Percentiles rank a stretch among this genome's conserved stretches.
phyloP scores from a whole-genome alignment of 2,888 invertebrate genomes.

The Luffia ferchaultella region DNA sequence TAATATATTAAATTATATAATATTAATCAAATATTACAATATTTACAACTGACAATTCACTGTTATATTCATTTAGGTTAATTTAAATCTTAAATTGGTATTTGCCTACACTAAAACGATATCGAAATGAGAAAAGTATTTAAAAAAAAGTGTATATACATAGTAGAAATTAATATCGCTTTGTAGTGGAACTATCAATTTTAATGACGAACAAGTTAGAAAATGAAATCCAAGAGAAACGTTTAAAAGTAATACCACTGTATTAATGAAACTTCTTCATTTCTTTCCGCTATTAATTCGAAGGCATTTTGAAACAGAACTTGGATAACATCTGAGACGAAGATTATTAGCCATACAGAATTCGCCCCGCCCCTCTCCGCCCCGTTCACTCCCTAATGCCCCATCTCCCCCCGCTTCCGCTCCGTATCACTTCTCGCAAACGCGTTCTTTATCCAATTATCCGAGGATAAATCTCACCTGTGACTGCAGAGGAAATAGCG shows the following conservation, averaged over 20 bases:
- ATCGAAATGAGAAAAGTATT: neutral
- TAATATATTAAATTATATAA: too few relatives aligned
- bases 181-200: too few relatives aligned
- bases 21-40: too few relatives aligned
- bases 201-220: neutral
- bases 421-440: conserved; percentile 57
- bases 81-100: too few relatives aligned
- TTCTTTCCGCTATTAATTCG: neutral
- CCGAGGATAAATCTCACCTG: conserved; percentile 66
- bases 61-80: too few relatives aligned
- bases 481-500: conserved; percentile 55
- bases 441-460: conserved; percentile 66
- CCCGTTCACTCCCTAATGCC: too few relatives aligned
- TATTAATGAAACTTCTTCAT: neutral
- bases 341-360: conserved; percentile 31
- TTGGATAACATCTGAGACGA: neutral
- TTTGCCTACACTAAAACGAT: too few relatives aligned
- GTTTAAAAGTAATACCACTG: neutral
- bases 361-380: conserved; percentile 15
- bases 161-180: too few relatives aligned
- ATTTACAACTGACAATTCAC: too few relatives aligned
- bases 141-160: too few relatives aligned
- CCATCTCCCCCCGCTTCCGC: conserved; percentile 35
- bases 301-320: neutral
- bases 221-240: neutral